Base-by-base conservation (phyloP, 2,888 invertebrate genomes). In the Eilema depressum region DNA sequence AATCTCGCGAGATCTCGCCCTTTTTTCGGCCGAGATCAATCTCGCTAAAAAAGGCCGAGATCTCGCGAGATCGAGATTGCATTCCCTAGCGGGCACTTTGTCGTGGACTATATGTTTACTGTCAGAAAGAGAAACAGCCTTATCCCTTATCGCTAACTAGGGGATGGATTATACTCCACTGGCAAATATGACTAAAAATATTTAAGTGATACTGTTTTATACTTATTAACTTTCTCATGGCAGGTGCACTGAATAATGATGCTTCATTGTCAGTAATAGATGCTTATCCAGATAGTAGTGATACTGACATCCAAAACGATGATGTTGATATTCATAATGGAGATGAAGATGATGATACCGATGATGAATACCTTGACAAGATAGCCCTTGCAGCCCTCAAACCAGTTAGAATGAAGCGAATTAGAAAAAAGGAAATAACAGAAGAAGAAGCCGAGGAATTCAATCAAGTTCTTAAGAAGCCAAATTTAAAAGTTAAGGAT, bases 401-500 rank as follows among this genome's bases (percentile, higher is more conserved):
- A 71, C 82, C 89, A 72, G 79, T 88, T 3, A 92, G 93, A 83
- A 82, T 77, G 59, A 88, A 90, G 75, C 81, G 86, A 69, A 81
- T 86, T 3, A 91, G 87, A 83, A 86, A 79, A 76, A 91, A 88
- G 83, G 78, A 83, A 60, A 74, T 83, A 62, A 82, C 80, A 69
- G 87, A 87, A 77, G 82, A 88, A 73, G 89, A 92, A 70, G 79
- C 83, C 33, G 83, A 85, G 68, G 85, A 88, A 77, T 88, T 93
- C n/a, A 87, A 88, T 70, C 83, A 91, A 80, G 76, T 92, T 75
- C 82, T 92, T 10, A 90, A 88, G 76, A 90, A 88, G 74, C 75
- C 87, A 11, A 88, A 91, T 78, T 88, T 92, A 70, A 92, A 92
- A 88, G 88, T 92, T 10, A 93, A 90, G 78, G 94, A 95, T 84